phyloP scores from a whole-genome alignment of 2,797 vertebrate species.

The Benthosema pterotum region DNA sequence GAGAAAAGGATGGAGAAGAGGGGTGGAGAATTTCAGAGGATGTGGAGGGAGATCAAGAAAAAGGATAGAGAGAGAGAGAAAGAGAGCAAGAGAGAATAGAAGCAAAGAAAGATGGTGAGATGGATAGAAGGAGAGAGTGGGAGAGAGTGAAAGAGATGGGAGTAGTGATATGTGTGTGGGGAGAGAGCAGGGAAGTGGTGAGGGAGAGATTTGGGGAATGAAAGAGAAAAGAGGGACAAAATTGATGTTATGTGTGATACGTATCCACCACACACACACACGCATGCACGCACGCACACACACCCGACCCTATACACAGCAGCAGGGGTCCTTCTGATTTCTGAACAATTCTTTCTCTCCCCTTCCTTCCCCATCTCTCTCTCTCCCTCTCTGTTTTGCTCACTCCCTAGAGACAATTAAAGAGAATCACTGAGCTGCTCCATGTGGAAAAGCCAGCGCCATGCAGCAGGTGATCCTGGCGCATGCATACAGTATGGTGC shows the following conservation, averaged over 20 bases:
- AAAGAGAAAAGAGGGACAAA: constrained; percentile 72
- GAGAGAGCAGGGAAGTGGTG: constrained; percentile 48
- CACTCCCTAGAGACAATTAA: constrained; percentile 51
- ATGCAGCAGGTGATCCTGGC: constrained; percentile 33
- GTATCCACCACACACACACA: neutral
- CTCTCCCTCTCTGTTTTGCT: constrained; percentile 32
- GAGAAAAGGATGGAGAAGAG: constrained; percentile 21
- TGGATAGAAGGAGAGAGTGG: constrained; percentile 3
- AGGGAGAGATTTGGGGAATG: constrained; percentile 61
- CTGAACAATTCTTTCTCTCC: neutral
- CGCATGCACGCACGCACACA: neutral
- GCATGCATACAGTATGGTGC: constrained; percentile 35
- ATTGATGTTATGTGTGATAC: constrained; percentile 69
- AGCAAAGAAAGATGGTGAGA: constrained; percentile 14
- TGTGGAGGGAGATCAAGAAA: too few species aligned
- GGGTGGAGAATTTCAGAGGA: neutral
- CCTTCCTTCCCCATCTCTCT: constrained; percentile 17
- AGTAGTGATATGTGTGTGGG: constrained; percentile 61
- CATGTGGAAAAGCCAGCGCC: constrained; percentile 27
- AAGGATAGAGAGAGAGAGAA: constrained; percentile 7
- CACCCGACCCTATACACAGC: neutral
- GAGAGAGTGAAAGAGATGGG: constrained; percentile 32
- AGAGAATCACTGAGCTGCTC: constrained; percentile 35
- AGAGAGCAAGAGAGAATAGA: constrained; percentile 25
- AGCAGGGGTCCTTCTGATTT: constrained; percentile 28